These are phyloP conservation scores for Caenorhabditis sp. DNA, from an alignment of 2,888 invertebrate genomes.

Conservation along the genomic window DNA sequence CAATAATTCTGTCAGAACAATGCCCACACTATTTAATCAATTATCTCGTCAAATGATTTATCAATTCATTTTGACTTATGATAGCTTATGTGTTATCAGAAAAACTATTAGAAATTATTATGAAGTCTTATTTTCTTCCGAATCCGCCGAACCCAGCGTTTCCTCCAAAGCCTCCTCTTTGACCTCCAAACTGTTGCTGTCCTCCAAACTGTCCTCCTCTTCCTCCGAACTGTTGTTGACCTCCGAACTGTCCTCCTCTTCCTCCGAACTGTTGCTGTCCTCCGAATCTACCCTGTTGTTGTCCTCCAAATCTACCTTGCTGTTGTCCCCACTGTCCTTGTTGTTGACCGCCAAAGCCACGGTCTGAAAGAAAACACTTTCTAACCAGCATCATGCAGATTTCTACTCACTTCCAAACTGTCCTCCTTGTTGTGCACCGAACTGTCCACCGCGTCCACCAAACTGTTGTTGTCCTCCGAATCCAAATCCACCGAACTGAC, in stretches of 20 bases:
- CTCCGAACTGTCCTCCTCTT: slow-evolving; percentile 5
- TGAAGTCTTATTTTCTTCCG: too few species aligned
- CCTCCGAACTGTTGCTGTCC: slow-evolving; percentile 34
- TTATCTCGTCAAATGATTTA: too few species aligned
- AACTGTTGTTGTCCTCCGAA: slow-evolving; percentile 29
- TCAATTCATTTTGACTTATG: too few species aligned
- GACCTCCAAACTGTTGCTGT: slow-evolving; percentile 38
- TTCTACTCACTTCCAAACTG: slow-evolving; percentile 24
- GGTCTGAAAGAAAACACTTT: neutral
- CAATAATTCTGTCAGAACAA: too few species aligned
- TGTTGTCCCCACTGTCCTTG: slow-evolving; percentile 17
- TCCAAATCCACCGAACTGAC: slow-evolving; percentile 38
- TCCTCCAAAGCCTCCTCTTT: slow-evolving; percentile 36
- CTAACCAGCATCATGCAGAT: neutral
- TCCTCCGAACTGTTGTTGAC: slow-evolving; percentile 32
- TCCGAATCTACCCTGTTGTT: slow-evolving; percentile 25
- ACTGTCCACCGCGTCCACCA: slow-evolving; percentile 27
- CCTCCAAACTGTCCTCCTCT: slow-evolving; percentile 37
- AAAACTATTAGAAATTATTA: too few species aligned
- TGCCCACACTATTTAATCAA: too few species aligned
- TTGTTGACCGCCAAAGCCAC: slow-evolving; percentile 11
- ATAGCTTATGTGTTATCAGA: too few species aligned
- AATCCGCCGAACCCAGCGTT: neutral
- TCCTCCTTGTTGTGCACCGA: slow-evolving; percentile 34
- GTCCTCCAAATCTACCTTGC: slow-evolving; percentile 30